A percentile compares a stretch with the other conserved stretches of the same genome.
Conservation (phyloP, 2,888 invertebrate species). For the Oscheius myriophilus region DNA sequence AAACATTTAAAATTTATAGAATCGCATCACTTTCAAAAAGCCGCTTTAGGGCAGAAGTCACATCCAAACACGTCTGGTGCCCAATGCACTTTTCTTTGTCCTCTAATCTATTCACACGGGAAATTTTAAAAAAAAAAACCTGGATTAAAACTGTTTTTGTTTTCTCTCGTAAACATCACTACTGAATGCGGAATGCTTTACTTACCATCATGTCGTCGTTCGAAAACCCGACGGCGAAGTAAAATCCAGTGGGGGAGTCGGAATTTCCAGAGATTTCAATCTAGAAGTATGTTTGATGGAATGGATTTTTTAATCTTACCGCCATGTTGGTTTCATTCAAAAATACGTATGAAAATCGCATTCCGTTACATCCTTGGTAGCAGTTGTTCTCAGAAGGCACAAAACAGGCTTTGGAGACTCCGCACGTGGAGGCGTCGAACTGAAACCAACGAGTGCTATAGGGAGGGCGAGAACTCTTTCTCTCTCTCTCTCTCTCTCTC, state of each 20-base stretch:
- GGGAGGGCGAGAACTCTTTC: no score
- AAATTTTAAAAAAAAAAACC: no score
- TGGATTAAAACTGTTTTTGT: no score
- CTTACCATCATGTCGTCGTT: conserved; percentile 24
- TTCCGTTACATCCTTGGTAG: conserved; percentile 27
- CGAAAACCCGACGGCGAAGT: conserved; percentile 28
- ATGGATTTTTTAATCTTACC: background rate
- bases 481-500: no score
- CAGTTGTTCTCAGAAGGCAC: conserved; percentile 17
- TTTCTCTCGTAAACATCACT: conserved; percentile 15
- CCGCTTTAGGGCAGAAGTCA: no score
- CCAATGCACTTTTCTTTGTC: no score
- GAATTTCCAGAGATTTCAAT: conserved; percentile 21
- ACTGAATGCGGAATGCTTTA: background rate
- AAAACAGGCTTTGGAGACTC: conserved; percentile 19
- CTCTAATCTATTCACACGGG: no score
- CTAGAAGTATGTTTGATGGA: background rate
- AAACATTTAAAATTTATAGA: no score
- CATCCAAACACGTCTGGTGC: no score
- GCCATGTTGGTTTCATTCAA: background rate
- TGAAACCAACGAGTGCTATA: conserved; percentile 70
- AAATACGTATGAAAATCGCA: conserved; percentile 26
- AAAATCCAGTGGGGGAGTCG: background rate
- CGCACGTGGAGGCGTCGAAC: conserved; percentile 11
- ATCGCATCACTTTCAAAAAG: no score